phyloP scores from a whole-genome alignment of 2,797 vertebrate genomes.

The Girardinus metallicus region DNA sequence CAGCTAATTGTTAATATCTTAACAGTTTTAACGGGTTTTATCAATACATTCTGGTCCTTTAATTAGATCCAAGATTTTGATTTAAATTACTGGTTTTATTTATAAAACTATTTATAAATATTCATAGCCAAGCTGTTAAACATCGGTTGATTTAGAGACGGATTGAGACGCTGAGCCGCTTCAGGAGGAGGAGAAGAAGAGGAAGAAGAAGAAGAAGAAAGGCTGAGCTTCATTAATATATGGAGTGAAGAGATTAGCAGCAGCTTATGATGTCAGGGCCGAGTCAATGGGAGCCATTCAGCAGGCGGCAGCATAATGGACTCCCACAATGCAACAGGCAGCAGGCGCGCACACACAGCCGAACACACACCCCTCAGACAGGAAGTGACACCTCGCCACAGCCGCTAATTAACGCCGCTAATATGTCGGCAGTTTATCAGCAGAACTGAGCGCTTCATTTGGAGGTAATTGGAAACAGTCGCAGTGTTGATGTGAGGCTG shows the following conservation, averaged over 20 bases:
- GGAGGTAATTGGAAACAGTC: slow-evolving; percentile 73
- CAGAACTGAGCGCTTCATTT: slow-evolving; percentile 66
- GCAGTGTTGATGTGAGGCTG: slow-evolving; percentile 58
- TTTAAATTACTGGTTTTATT: no score
- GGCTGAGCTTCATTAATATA: slow-evolving; percentile 63
- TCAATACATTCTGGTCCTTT: no score
- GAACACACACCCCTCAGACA: slow-evolving; percentile 53
- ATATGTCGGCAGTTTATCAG: slow-evolving; percentile 73
- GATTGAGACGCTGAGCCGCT: slow-evolving; percentile 1
- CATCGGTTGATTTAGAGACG: background rate
- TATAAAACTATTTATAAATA: no score
- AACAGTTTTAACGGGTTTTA: no score
- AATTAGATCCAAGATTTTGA: no score
- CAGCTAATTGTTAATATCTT: no score
- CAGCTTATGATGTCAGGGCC: slow-evolving; percentile 76
- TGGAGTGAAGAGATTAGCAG: slow-evolving; percentile 73
- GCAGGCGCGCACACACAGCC: slow-evolving; percentile 66
- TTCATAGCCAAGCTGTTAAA: no score
- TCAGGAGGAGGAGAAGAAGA: slow-evolving; percentile 8
- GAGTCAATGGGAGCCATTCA: slow-evolving; percentile 72
- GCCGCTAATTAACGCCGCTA: slow-evolving; percentile 65
- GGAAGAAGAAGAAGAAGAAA: slow-evolving; percentile 21
- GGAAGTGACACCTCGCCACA: slow-evolving; percentile 41
- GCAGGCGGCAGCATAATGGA: slow-evolving; percentile 70
- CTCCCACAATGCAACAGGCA: slow-evolving; percentile 78